phyloP scores from a whole-genome alignment of 2,113 vertebrate species.

The Scalopus aquaticus region DNA sequence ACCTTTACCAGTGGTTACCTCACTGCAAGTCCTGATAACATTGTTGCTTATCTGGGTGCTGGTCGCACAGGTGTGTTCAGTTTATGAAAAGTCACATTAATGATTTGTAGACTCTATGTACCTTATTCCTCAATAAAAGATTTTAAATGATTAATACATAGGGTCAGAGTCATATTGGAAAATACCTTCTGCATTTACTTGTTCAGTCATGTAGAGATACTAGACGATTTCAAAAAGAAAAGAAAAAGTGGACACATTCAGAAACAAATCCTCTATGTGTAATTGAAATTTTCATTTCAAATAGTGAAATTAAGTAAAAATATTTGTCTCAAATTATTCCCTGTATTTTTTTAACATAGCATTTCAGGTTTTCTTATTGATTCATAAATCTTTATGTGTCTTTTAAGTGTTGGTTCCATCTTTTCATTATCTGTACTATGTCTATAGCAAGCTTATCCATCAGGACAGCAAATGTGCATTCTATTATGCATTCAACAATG shows the following conservation, averaged over 20 bases:
- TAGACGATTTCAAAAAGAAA: neutral
- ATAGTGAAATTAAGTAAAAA: neutral
- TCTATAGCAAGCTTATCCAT: constrained; percentile 46
- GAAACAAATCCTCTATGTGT: constrained; percentile 4
- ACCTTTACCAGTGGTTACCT: neutral
- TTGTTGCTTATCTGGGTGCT: neutral
- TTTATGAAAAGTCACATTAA: neutral
- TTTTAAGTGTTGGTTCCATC: constrained; percentile 53
- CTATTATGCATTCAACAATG: neutral
- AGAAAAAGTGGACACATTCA: neutral
- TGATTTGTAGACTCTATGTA: neutral
- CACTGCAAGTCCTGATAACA: neutral
- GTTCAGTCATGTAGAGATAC: neutral
- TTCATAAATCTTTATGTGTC: constrained; percentile 64
- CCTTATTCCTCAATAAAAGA: neutral
- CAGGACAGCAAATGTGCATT: constrained; percentile 14
- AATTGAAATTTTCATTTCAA: constrained; percentile 14
- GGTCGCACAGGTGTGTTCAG: neutral
- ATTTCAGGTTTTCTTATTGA: constrained; percentile 7
- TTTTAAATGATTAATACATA: neutral
- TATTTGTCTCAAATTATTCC: constrained; percentile 27
- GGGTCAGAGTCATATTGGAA: neutral
- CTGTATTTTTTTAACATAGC: neutral
- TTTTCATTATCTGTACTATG: constrained; percentile 63
- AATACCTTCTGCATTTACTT: neutral